Base-by-base conservation (phyloP, 2,888 invertebrate genomes). In the Eristalis arbustorum region DNA sequence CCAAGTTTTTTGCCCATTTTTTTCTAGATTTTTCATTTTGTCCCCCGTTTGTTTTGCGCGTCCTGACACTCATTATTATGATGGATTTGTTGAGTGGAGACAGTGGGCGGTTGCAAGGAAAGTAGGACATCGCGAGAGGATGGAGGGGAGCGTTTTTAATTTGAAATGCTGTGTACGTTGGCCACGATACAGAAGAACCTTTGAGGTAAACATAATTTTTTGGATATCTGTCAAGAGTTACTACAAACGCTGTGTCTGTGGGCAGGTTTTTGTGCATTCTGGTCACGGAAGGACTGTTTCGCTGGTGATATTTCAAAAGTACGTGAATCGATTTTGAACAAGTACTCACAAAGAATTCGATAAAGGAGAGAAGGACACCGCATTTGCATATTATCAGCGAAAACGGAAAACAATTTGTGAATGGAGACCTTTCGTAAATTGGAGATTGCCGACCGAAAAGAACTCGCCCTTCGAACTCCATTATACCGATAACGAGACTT, bases 131-230 rank as follows among this genome's bases (percentile, higher is more conserved):
- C 34, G 5, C 34, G 22, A 28, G 18, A 14, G 18, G 67, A 22
- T 1, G 3, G 49, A 25, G 25, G 25, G 18, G 18, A 8, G 10
- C 8, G 18, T 18, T 18, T 49, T 56, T 56, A 68, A 56, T 68
- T 68, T 68, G 56, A 14, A 68, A 68, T 56, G 68, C 56, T 56
- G 42, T 56, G 68, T 63, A 63, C 31, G 31, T 63, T 18, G 34
- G 4, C 31, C 34, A n/a, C n/a, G 18, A 8, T 49, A 49, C 18
- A n/a, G 18, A 49, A 18, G 49, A 49, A 18, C 49, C 49, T 18
- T 49, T 49, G 34, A 63, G 6, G 67, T 66, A 66, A 49, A 66
- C 28, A 67, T 49, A 49, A 40, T 64, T 64, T 25, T 22, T 31
- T 5, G 18, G 56, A 18, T 56, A 69, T 37, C 57, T 59, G 69